Percentiles rank a stretch among this genome's conserved stretches.
These are phyloP conservation scores for Sprattus sprattus DNA, from an alignment of 2,113 vertebrate species.

Conservation along the genomic window DNA sequence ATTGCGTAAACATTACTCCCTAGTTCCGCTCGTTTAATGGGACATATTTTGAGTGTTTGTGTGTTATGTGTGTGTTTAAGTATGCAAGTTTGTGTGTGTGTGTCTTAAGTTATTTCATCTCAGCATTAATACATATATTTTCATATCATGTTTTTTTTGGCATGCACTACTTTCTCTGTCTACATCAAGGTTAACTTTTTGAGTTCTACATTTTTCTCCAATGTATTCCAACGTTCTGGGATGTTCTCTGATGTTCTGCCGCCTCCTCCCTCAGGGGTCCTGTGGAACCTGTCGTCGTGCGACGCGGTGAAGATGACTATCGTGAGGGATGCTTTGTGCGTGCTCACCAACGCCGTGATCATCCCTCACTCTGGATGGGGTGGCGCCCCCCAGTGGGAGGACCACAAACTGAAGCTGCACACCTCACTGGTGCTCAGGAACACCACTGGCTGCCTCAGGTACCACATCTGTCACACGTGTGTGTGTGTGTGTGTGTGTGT, in stretches of 20 bases:
- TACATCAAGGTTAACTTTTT: too few relatives aligned
- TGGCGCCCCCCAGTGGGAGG: conserved; percentile 83
- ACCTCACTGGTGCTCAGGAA: conserved; percentile 92
- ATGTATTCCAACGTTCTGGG: background rate
- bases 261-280: conserved; percentile 75
- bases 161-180: too few relatives aligned
- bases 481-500: background rate
- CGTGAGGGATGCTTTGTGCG: conserved; percentile 89
- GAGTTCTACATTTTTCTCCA: too few relatives aligned
- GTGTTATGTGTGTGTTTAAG: conserved; percentile 15
- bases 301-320: conserved; percentile 98
- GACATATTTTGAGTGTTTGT: background rate
- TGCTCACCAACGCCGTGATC: conserved; percentile 90
- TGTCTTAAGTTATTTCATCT: too few relatives aligned
- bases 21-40: too few relatives aligned
- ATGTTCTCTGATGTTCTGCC: background rate
- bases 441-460: conserved; percentile 96
- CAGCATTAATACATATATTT: too few relatives aligned
- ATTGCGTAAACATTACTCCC: too few relatives aligned
- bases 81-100: conserved; percentile 20
- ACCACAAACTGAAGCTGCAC: conserved; percentile 94
- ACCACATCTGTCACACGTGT: conserved; percentile 36
- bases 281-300: conserved; percentile 97
- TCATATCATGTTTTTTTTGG: too few relatives aligned
- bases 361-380: conserved; percentile 98